Evolutionary conservation across 2,797 vertebrate species (phyloP), one percentile per base, ranked within the genome.

Genomic region (Graptemys geographica): DNA sequence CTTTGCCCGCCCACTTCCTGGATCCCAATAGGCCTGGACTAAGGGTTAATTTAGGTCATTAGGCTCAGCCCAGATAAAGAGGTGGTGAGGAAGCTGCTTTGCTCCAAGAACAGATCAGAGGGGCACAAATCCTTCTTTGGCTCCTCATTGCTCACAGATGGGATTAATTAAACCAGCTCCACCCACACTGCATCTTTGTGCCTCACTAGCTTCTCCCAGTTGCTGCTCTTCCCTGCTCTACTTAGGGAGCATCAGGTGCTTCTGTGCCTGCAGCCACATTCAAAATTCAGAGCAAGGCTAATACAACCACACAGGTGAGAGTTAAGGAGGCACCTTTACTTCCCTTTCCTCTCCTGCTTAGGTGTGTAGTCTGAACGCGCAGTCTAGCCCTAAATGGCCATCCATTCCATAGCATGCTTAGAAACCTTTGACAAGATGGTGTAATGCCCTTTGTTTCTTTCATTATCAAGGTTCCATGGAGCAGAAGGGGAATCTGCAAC

Each of bases 361-460:
- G 37, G 18, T 10, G 37, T 72, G 37, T 33, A 52, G 2, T 44
- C 15, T 65, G 31, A 65, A 74, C 16, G 47, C 51, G 88, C 78
- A 91, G 79, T 79, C 27, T 52, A 62, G 5, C 4, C 15, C 89
- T 90, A 80, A 91, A 76, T 44, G 88, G 49, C 12, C 82, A 76
- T 37, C 33, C 21, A 51, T 82, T 94, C 91, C 89, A 94, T 28
- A 95, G 2, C 1, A 31, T 74, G 69, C 93, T 87, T 52, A 90
- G 19, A 79, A 76, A 84, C 51, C 51, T 95, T 88, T 92, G 90
- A 23, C 76, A 95, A 79, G 18, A 87, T 56, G 3, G 74, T 11
- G 51, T 56, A 87, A 79, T 87, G 96, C 57, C 10, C 13, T 51
- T 51, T 51, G 51, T 86, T 88, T 84, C 4, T 96, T 84, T 51